A percentile compares a stretch with the other conserved stretches of the same genome.
Conservation (phyloP, 2,797 vertebrate species). For the Etheostoma nigrum region DNA sequence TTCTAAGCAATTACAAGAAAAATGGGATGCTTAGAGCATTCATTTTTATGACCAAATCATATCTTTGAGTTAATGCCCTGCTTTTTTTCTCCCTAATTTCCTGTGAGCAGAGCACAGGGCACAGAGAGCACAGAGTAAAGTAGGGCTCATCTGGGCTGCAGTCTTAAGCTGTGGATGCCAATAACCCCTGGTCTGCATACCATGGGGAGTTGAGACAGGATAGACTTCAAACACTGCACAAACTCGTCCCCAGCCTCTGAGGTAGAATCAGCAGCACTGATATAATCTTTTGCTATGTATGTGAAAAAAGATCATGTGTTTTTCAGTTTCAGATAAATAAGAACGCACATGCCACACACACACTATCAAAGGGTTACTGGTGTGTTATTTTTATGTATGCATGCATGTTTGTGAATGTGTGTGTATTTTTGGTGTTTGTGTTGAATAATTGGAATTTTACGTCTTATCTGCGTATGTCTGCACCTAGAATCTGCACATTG, state of each 20-base stretch:
- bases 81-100: constrained; percentile 72
- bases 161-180: constrained; percentile 67
- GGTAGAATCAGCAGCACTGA: constrained; percentile 14
- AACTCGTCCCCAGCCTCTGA: constrained; percentile 26
- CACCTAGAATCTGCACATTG: not conserved
- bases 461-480: not conserved
- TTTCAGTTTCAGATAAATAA: not conserved
- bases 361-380: not conserved
- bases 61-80: constrained; percentile 41
- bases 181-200: constrained; percentile 74
- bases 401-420: not conserved
- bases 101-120: constrained; percentile 55
- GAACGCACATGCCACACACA: not conserved
- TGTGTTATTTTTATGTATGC: not conserved
- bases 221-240: constrained; percentile 36
- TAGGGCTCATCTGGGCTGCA: constrained; percentile 72
- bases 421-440: not conserved
- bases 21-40: constrained; percentile 13
- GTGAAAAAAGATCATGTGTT: constrained; percentile 10
- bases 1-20: constrained; percentile 34
- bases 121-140: constrained; percentile 40
- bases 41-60: constrained; percentile 39
- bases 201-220: constrained; percentile 66
- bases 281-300: constrained; percentile 9
- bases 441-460: not conserved